A percentile compares a stretch with the other conserved stretches of the same genome.
Conservation (phyloP, 2,797 vertebrate species). For the Neosilurus hyrtlii region DNA sequence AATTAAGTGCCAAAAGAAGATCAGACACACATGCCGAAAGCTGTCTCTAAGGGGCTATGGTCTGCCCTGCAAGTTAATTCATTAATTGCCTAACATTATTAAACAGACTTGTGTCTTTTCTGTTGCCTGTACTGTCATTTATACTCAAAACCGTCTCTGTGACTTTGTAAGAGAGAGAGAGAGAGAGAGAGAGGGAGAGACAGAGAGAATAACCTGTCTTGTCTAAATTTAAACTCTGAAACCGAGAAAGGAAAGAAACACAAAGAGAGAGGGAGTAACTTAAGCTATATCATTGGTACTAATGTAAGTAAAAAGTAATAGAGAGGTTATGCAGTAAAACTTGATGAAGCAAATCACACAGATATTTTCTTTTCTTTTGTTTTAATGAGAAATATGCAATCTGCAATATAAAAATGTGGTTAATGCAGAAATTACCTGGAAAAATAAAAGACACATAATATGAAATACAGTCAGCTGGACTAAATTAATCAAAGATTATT, state of each 20-base stretch:
- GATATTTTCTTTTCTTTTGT: slow-evolving; percentile 49
- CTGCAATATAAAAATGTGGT: too few relatives aligned
- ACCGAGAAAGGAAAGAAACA: neutral
- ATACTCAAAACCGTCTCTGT: slow-evolving; percentile 42
- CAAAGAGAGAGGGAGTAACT: slow-evolving; percentile 42
- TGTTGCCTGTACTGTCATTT: slow-evolving; percentile 34
- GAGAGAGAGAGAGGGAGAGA: neutral
- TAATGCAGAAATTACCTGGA: neutral
- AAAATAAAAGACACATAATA: neutral
- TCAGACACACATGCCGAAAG: slow-evolving; percentile 51
- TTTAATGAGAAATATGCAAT: too few relatives aligned
- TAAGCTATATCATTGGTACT: slow-evolving; percentile 57
- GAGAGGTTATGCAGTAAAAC: slow-evolving; percentile 41
- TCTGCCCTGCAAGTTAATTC: neutral
- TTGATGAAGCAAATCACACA: slow-evolving; percentile 44
- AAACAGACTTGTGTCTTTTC: slow-evolving; percentile 20
- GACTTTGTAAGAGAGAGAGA: neutral
- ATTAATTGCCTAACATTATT: neutral
- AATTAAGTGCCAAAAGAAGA: slow-evolving; percentile 34
- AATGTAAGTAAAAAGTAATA: slow-evolving; percentile 57
- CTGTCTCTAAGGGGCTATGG: slow-evolving; percentile 12
- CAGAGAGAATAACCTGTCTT: too few relatives aligned
- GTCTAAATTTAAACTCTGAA: too few relatives aligned
- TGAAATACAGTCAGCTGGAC: neutral
- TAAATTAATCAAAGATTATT: neutral